Base-by-base conservation (phyloP, 1,140 invertebrate species). In the Hormaphis cornu region DNA sequence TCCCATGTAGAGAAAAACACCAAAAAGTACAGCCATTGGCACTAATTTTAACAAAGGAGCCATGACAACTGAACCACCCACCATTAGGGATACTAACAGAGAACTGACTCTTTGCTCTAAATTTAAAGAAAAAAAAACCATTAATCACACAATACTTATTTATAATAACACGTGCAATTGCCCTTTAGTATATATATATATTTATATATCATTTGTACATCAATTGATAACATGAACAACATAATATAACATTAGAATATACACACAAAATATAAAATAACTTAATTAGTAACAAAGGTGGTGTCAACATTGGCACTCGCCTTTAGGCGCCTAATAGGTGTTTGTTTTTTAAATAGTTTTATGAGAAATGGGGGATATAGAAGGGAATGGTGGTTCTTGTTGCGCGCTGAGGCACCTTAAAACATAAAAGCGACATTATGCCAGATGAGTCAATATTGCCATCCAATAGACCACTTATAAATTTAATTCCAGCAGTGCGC, bases 1-100 rank as follows among this genome's bases (percentile, higher is more conserved):
- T 37, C 95, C 95, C 89, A 98, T 94, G 80, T 98, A 98, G 0
- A 98, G 82, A 77, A 98, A 98, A 3, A 98, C 91, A 30, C 95
- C 95, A 76, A 97, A 93, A 3, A 98, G 82, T 52, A 96, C 93
- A 10, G 95, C 86, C 83, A 97, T 90, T 3, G 95, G 94, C 66
- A 97, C 89, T 14, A 88, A 80, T 24, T 88, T 82, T 35, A 98
- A 79, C 24, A 94, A 79, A 14, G 87, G 83, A 24, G 89, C 84
- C 84, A 91, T 89, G 9, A 89, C 78, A 16, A 96, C 87, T 5
- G 92, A 93, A 2, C 92, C 75, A 35, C 93, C 93, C 26, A 89
- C 83, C 56, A 93, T 78, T 7, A 89, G 76, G 1, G 89, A 83
- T 0, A 93, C 89, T 30, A 89, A 75, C 3, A 93, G 81, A 1